Evolutionary conservation across 1,140 invertebrate genomes (phyloP).

Genomic region (Drosophila prosaltans): DNA sequence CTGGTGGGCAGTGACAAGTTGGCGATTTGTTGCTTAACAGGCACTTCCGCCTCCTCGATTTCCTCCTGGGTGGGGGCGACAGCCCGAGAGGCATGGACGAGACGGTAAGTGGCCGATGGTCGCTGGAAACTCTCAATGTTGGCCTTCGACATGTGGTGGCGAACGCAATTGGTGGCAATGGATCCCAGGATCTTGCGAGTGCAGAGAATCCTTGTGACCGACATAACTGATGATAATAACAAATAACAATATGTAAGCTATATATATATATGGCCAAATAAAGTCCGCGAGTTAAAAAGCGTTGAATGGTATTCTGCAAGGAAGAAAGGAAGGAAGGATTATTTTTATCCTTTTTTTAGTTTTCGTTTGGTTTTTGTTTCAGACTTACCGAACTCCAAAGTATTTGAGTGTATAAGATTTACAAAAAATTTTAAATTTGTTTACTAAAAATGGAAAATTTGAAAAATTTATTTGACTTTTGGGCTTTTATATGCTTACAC

Average conservation of each 20-base stretch:
- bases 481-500: not conserved
- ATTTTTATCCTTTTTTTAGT: no score
- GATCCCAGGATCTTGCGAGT: not conserved
- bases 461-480: no score
- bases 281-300: no score
- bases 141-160: not conserved
- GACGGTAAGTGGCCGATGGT: not conserved
- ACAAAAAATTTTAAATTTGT: not conserved
- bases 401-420: not conserved
- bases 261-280: no score
- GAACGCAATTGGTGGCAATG: not conserved
- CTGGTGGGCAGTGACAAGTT: no score
- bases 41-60: no score
- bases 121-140: not conserved
- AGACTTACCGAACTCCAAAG: no score
- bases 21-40: no score
- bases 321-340: no score
- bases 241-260: no score
- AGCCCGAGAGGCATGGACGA: not conserved
- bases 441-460: slow-evolving; percentile 1
- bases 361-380: no score
- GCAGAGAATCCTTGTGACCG: not conserved
- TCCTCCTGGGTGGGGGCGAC: not conserved
- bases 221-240: not conserved
- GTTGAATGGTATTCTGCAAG: no score